These are phyloP conservation scores for Istiophorus platypterus DNA, from an alignment of 2,113 vertebrate species.

Conservation along the genomic window DNA sequence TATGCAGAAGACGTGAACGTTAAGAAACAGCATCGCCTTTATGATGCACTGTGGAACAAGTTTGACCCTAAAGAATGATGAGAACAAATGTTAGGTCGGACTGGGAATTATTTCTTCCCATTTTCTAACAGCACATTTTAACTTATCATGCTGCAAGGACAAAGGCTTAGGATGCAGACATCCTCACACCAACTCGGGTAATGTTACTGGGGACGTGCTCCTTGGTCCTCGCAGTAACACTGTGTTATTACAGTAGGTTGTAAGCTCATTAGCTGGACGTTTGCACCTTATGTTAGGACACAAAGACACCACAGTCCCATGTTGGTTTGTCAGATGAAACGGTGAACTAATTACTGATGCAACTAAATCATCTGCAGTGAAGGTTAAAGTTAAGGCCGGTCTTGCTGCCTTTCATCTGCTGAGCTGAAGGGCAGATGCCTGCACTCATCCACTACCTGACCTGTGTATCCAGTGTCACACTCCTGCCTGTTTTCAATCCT, in stretches of 20 bases:
- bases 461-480: background rate
- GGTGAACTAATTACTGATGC: background rate
- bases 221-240: too few species aligned
- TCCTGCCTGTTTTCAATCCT: background rate
- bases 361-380: background rate
- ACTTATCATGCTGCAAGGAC: background rate
- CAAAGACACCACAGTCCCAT: too few species aligned
- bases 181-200: too few species aligned
- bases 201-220: background rate
- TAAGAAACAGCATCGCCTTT: too few species aligned
- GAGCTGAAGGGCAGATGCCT: background rate
- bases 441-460: slow-evolving; percentile 5
- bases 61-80: too few species aligned
- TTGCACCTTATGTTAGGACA: background rate
- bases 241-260: background rate
- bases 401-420: background rate
- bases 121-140: background rate
- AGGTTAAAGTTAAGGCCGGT: background rate
- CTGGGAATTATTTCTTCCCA: background rate
- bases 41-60: too few species aligned
- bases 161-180: background rate
- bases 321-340: slow-evolving; percentile 2
- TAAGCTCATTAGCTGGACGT: background rate
- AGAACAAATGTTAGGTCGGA: background rate
- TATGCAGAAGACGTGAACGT: too few species aligned